phyloP scores from a whole-genome alignment of 2,888 invertebrate genomes.

The Adineta ricciae region DNA sequence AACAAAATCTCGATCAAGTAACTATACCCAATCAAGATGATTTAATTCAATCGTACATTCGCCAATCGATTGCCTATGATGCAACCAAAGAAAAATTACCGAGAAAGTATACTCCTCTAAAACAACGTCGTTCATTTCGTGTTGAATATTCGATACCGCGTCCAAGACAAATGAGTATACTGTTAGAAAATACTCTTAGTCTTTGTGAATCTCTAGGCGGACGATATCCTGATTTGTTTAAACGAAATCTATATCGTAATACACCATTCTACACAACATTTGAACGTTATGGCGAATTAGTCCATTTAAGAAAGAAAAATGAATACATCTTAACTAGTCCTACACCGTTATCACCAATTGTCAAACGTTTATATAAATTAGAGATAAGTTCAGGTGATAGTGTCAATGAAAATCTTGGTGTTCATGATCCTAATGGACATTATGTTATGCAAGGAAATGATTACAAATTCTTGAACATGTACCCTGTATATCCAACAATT shows the following conservation, averaged over 20 bases:
- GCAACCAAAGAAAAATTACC: slow-evolving; percentile 28
- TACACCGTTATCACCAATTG: neutral
- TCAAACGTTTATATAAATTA: neutral
- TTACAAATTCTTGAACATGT: slow-evolving; percentile 61
- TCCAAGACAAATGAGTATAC: neutral
- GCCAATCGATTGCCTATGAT: slow-evolving; percentile 32
- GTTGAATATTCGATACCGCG: neutral
- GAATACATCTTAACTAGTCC: neutral
- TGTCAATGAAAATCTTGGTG: neutral
- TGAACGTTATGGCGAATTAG: neutral
- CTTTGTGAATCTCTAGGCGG: slow-evolving; percentile 3
- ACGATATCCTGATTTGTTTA: slow-evolving; percentile 1
- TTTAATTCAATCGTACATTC: slow-evolving; percentile 26
- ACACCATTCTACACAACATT: slow-evolving; percentile 1
- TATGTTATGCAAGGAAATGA: slow-evolving; percentile 46
- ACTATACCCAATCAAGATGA: slow-evolving; percentile 37
- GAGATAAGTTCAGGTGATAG: neutral
- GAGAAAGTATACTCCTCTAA: neutral
- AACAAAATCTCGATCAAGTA: slow-evolving; percentile 31
- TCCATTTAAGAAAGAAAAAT: slow-evolving; percentile 13
- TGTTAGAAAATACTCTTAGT: neutral
- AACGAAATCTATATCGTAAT: slow-evolving; percentile 11
- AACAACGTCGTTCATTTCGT: slow-evolving; percentile 17
- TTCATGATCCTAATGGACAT: slow-evolving; percentile 3
- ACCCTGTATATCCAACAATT: slow-evolving; percentile 65